Conservation (phyloP, 1,140 invertebrate species). For the Magallana angulata region DNA sequence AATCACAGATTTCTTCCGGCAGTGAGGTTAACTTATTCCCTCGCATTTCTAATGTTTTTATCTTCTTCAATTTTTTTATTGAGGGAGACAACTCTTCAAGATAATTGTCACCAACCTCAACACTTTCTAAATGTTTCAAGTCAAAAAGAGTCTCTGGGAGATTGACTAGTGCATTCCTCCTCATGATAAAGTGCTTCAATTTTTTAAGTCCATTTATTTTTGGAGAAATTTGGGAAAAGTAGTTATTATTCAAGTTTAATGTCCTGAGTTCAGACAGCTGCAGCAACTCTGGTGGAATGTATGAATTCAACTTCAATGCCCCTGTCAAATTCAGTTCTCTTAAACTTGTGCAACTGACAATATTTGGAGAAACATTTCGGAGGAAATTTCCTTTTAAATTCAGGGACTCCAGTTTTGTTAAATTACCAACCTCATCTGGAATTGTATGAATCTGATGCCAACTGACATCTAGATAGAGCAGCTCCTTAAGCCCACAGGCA, state of each 20-base stretch:
- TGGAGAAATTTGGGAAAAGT: slow-evolving; percentile 73
- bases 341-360: slow-evolving; percentile 68
- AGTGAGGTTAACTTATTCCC: slow-evolving; percentile 70
- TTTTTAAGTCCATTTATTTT: slow-evolving; percentile 70
- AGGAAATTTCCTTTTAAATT: slow-evolving; percentile 73
- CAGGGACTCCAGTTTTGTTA: slow-evolving; percentile 67
- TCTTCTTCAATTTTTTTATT: slow-evolving; percentile 65
- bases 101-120: slow-evolving; percentile 76
- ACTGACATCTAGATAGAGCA: slow-evolving; percentile 70
- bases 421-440: slow-evolving; percentile 69
- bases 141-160: slow-evolving; percentile 73
- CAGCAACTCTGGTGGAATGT: slow-evolving; percentile 71
- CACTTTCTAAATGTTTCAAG: slow-evolving; percentile 69
- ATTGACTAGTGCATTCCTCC: slow-evolving; percentile 73
- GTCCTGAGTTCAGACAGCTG: slow-evolving; percentile 67
- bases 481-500: slow-evolving; percentile 66
- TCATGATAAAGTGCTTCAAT: slow-evolving; percentile 69
- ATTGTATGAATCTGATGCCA: slow-evolving; percentile 75
- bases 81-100: slow-evolving; percentile 68
- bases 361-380: slow-evolving; percentile 66
- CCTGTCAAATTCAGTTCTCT: slow-evolving; percentile 71
- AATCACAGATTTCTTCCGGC: slow-evolving; percentile 70
- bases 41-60: slow-evolving; percentile 67
- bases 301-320: slow-evolving; percentile 71
- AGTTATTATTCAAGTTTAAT: slow-evolving; percentile 75